These are phyloP conservation scores for Camelus dromedarius DNA, from an alignment of 2,113 vertebrate species.

Conservation along the genomic window DNA sequence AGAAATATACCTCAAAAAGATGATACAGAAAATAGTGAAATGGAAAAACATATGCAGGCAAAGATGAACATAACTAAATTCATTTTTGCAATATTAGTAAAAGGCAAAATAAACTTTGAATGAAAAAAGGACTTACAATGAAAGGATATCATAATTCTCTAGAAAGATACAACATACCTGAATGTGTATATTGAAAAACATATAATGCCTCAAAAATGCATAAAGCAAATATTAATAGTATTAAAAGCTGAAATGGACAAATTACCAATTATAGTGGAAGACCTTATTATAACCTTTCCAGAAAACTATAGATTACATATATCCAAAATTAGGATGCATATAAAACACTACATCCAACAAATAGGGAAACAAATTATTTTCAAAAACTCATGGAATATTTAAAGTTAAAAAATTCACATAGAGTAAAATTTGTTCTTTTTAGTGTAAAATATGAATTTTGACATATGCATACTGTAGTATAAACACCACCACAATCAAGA, in stretches of 20 bases:
- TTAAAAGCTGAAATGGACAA: background rate
- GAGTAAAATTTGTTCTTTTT: background rate
- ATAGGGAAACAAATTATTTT: background rate
- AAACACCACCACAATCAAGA: background rate
- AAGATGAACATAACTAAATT: background rate
- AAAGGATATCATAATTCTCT: background rate
- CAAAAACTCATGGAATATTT: background rate
- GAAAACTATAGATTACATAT: background rate
- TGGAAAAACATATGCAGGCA: background rate
- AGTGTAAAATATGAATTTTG: background rate
- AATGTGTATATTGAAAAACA: background rate
- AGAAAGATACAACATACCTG: background rate
- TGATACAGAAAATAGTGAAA: background rate
- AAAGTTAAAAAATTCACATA: background rate
- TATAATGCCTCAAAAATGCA: background rate
- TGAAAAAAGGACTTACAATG: background rate
- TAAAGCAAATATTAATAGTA: background rate
- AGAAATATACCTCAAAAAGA: slow-evolving; percentile 6
- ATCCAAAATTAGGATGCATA: background rate
- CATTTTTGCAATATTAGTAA: background rate
- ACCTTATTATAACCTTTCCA: background rate
- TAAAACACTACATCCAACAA: background rate
- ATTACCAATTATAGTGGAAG: background rate
- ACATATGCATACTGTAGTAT: background rate
- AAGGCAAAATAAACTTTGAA: slow-evolving; percentile 41